Evolutionary conservation across 2,888 invertebrate species (phyloP).

Genomic region (Terebella lapidaria): DNA sequence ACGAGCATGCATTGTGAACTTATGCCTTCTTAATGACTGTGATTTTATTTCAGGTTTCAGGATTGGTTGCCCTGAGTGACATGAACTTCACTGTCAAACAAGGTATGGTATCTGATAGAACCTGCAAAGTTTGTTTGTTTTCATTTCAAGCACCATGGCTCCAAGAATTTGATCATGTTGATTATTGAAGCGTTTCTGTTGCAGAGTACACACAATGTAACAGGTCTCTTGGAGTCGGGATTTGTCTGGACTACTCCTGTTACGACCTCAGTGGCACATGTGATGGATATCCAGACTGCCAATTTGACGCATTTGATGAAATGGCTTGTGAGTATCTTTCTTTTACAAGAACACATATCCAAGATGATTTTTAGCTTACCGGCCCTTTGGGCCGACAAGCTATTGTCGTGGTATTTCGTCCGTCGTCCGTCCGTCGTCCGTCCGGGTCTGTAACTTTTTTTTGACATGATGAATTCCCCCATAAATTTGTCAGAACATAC

Average conservation of each 20-base stretch:
- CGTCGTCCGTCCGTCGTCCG: too few relatives aligned
- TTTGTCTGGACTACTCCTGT: slow-evolving; percentile 67
- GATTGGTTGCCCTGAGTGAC: slow-evolving; percentile 85
- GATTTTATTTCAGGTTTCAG: slow-evolving; percentile 58
- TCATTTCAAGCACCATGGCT: too few relatives aligned
- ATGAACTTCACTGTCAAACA: slow-evolving; percentile 57
- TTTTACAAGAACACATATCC: too few relatives aligned
- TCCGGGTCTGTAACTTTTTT: too few relatives aligned
- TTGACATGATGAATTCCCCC: too few relatives aligned
- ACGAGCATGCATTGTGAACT: too few relatives aligned
- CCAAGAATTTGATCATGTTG: too few relatives aligned
- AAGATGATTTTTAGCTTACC: too few relatives aligned
- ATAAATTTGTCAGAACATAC: too few relatives aligned
- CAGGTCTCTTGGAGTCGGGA: slow-evolving; percentile 62
- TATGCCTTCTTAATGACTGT: not conserved
- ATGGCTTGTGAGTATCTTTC: slow-evolving; percentile 19
- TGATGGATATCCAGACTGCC: slow-evolving; percentile 73
- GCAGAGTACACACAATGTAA: slow-evolving; percentile 23
- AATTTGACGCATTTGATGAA: slow-evolving; percentile 47
- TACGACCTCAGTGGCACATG: slow-evolving; percentile 72
- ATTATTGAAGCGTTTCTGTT: slow-evolving; percentile 1
- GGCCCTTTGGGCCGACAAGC: too few relatives aligned
- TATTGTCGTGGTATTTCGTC: too few relatives aligned
- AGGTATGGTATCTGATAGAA: slow-evolving; percentile 8
- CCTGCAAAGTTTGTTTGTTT: too few relatives aligned